Percentiles rank a stretch among this genome's conserved stretches.
phyloP scores from a whole-genome alignment of 1,140 invertebrate species.

The Choristoneura fumiferana region DNA sequence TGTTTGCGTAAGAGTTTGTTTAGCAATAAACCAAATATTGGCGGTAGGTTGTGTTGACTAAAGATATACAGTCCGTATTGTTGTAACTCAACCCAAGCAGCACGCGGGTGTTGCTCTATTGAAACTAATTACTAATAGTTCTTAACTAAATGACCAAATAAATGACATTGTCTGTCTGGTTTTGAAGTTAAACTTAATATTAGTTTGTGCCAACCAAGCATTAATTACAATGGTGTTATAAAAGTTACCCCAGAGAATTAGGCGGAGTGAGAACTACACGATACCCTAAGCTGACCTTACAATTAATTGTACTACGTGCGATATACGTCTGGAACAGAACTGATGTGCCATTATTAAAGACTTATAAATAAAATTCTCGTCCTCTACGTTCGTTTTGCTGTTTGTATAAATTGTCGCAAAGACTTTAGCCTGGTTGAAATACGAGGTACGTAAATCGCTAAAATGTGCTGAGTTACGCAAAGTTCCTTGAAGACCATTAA shows the following conservation, averaged over 20 bases:
- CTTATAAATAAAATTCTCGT: background rate
- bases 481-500: conserved; percentile 10
- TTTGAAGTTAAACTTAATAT: too few relatives aligned
- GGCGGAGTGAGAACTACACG: background rate
- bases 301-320: conserved; percentile 3
- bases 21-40: conserved; percentile 17
- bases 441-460: background rate
- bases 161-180: too few relatives aligned
- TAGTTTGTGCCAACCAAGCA: background rate
- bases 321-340: background rate
- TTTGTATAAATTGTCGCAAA: background rate
- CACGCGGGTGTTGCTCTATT: too few relatives aligned
- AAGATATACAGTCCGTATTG: background rate
- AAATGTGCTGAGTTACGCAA: conserved; percentile 11
- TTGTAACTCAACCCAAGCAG: background rate
- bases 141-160: too few relatives aligned
- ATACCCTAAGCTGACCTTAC: background rate
- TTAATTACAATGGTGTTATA: background rate
- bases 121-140: too few relatives aligned
- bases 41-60: conserved; percentile 8
- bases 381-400: background rate
- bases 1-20: conserved; percentile 16
- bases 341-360: background rate
- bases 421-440: background rate
- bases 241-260: background rate